phyloP scores from a whole-genome alignment of 2,797 vertebrate genomes.

The Micropoecilia bifurca region DNA sequence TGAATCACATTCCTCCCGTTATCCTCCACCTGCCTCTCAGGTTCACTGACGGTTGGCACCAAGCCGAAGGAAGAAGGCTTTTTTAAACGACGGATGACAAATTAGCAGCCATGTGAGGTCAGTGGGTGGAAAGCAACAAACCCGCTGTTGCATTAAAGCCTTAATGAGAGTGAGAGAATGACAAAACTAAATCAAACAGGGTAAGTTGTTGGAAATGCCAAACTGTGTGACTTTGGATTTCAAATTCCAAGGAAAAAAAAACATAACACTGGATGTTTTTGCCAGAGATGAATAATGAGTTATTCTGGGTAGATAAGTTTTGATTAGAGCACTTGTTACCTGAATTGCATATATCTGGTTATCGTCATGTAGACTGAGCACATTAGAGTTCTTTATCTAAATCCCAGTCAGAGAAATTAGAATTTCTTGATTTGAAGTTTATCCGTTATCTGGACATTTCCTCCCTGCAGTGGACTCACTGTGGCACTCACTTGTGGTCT shows the following conservation, averaged over 20 bases:
- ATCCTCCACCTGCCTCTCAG: constrained; percentile 52
- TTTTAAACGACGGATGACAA: constrained; percentile 12
- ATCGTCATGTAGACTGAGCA: background rate
- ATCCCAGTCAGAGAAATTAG: background rate
- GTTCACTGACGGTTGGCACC: constrained; percentile 18
- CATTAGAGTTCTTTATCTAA: background rate
- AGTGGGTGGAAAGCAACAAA: constrained; percentile 19
- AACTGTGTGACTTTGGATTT: background rate
- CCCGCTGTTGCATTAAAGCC: constrained; percentile 15
- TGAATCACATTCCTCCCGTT: constrained; percentile 48
- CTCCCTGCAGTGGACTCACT: background rate
- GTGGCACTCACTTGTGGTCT: too few species aligned
- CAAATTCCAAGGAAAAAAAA: background rate
- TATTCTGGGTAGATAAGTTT: background rate
- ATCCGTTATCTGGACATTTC: background rate
- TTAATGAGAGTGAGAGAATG: constrained; percentile 26
- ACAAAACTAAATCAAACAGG: background rate
- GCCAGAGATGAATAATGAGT: background rate
- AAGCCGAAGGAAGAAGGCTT: background rate
- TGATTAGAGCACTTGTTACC: background rate
- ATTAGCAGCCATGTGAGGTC: constrained; percentile 7
- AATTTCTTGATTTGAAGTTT: background rate
- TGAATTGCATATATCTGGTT: background rate
- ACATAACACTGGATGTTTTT: background rate
- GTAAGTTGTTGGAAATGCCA: constrained; percentile 2